A percentile compares a stretch with the other conserved stretches of the same genome.
These are phyloP conservation scores for Cyprinella venusta DNA, from an alignment of 2,797 vertebrate species.

Conservation along the genomic window DNA sequence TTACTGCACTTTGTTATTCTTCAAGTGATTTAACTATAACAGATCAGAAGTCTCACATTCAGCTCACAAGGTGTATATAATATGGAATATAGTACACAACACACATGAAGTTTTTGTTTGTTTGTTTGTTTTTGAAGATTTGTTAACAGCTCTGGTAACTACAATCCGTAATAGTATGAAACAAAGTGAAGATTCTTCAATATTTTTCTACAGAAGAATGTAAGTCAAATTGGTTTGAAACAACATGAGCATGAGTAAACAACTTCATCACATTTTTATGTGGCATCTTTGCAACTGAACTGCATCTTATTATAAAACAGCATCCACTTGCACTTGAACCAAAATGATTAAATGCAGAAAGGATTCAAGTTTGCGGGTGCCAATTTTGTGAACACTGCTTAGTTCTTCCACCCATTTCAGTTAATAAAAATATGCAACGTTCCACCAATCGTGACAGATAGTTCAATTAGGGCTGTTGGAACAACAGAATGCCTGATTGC, in stretches of 20 bases:
- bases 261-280: too few relatives aligned
- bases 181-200: neutral
- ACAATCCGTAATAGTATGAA: neutral
- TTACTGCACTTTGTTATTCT: neutral
- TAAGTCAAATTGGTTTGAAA: neutral
- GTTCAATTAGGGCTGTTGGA: too few relatives aligned
- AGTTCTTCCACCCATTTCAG: neutral
- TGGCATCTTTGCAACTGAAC: neutral
- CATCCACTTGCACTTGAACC: neutral
- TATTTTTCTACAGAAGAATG: neutral
- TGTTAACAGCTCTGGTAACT: neutral
- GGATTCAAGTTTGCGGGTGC: neutral
- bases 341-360: neutral
- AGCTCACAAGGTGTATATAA: neutral
- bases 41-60: neutral
- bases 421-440: neutral
- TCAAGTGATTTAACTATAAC: neutral
- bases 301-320: neutral
- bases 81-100: neutral
- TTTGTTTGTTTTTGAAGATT: neutral
- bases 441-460: neutral
- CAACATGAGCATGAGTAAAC: neutral
- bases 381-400: constrained; percentile 18
- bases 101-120: neutral
- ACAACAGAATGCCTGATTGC: too few relatives aligned